These are phyloP conservation scores for Mormyrus iriodes DNA, from an alignment of 2,113 vertebrate genomes.

Conservation along the genomic window DNA sequence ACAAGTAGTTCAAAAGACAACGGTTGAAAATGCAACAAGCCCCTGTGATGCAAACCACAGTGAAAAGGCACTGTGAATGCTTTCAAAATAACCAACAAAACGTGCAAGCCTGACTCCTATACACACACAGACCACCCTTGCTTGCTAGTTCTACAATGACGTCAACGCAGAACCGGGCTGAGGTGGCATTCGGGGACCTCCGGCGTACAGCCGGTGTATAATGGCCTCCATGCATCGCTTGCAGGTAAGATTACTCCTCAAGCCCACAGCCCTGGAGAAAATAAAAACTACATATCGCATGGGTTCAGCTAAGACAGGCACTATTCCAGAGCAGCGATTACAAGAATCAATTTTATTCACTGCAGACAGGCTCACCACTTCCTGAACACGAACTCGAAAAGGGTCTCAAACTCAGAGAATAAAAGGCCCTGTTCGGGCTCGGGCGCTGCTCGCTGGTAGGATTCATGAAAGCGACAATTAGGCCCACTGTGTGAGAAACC, in stretches of 20 bases:
- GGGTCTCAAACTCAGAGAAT: neutral
- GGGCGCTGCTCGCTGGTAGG: neutral
- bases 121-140: neutral
- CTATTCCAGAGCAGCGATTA: neutral
- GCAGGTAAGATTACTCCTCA: neutral
- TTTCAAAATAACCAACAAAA: neutral
- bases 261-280: neutral
- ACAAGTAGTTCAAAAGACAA: neutral
- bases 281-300: neutral
- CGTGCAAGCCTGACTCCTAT: neutral
- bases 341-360: slow-evolving; percentile 10
- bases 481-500: neutral
- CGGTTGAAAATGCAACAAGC: neutral
- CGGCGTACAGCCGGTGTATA: neutral
- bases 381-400: neutral
- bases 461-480: neutral
- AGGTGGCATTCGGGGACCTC: neutral
- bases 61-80: neutral
- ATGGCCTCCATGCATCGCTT: neutral
- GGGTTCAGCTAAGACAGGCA: neutral
- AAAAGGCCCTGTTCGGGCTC: neutral
- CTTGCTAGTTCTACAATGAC: neutral
- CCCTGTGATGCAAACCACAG: neutral
- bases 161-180: neutral
- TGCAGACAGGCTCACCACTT: neutral